Base-by-base conservation (phyloP, 2,888 invertebrate genomes). In the Fragum fragum region DNA sequence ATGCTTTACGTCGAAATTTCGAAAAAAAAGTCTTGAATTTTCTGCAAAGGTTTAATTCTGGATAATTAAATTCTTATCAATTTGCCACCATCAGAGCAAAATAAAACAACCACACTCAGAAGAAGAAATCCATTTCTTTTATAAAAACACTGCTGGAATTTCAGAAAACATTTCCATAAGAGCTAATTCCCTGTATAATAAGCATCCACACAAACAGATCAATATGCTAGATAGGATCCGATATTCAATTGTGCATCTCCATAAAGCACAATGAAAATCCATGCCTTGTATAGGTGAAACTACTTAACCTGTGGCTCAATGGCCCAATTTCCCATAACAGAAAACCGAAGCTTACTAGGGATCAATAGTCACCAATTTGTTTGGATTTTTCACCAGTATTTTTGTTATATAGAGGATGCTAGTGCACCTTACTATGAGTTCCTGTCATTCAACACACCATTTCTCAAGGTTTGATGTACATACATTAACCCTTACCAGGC, bases 251-350 rank as follows among this genome's bases (percentile, higher is more conserved):
- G 61, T 61, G 32, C 61, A 61, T 61, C 61, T 29, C 28, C 61
- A 61, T 61, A 61, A 29, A 61, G 26, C 61, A 29, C 28, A 61
- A 28, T 61, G 61, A 29, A 61, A 61, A 26, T 26, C 18, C 61
- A 61, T 61, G 61, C 61, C 32, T 61, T 61, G 16, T 61, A 61
- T 28, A 61, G 32, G 29, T 61, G 61, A 61, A n/a, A 11, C 61
- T 26, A 61, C 32, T 61, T 29, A 61, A 28, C 61, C 28, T 61
- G 61, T 61, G 7, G 28, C 32, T 18, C 32, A 16, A 57, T 57
- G 47, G 47, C 14, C 14, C 47, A 47, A 47, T 47, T 47, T 47
- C 47, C 5, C 5, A 47, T 47, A 47, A 36, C 9, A 9, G 32
- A 36, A 6, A 36, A 36, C 9, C 9, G 9, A 36, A 36, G 32